These are phyloP conservation scores for Coptodon rendalli DNA, from an alignment of 2,113 vertebrate genomes.

Conservation along the genomic window DNA sequence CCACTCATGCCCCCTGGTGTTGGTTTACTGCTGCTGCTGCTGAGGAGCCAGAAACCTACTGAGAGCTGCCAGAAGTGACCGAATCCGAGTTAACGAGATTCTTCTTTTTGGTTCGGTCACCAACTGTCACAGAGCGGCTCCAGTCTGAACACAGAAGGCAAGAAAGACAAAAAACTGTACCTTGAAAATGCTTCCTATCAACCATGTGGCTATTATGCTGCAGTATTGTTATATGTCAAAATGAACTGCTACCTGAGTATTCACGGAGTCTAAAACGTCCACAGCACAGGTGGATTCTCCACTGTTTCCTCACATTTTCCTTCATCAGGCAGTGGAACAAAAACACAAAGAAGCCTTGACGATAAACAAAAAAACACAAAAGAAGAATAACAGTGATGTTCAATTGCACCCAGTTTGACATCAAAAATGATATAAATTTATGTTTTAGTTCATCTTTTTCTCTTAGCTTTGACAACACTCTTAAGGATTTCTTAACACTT, in stretches of 20 bases:
- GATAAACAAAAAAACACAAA: not conserved
- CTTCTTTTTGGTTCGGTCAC: slow-evolving; percentile 35
- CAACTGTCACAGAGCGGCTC: slow-evolving; percentile 52
- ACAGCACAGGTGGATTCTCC: slow-evolving; percentile 74
- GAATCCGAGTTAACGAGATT: slow-evolving; percentile 47
- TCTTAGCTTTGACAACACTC: not conserved
- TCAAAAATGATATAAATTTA: not conserved
- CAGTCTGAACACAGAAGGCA: slow-evolving; percentile 64
- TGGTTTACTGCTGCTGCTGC: not conserved
- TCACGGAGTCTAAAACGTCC: slow-evolving; percentile 50
- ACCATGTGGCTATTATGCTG: not conserved
- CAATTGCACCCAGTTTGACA: not conserved
- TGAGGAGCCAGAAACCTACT: slow-evolving; percentile 58
- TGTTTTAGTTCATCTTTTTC: not conserved
- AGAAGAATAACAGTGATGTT: not conserved
- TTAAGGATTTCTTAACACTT: not conserved
- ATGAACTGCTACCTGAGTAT: slow-evolving; percentile 38
- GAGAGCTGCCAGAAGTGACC: slow-evolving; percentile 48
- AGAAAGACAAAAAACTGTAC: not conserved
- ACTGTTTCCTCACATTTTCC: slow-evolving; percentile 81
- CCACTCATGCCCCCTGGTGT: slow-evolving; percentile 6
- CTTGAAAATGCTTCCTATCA: not conserved
- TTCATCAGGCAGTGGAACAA: slow-evolving; percentile 88
- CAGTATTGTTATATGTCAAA: not conserved
- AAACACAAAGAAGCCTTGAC: slow-evolving; percentile 82